Evolutionary conservation across 2,113 vertebrate genomes (phyloP).

Genomic region (Marmota flaviventris): DNA sequence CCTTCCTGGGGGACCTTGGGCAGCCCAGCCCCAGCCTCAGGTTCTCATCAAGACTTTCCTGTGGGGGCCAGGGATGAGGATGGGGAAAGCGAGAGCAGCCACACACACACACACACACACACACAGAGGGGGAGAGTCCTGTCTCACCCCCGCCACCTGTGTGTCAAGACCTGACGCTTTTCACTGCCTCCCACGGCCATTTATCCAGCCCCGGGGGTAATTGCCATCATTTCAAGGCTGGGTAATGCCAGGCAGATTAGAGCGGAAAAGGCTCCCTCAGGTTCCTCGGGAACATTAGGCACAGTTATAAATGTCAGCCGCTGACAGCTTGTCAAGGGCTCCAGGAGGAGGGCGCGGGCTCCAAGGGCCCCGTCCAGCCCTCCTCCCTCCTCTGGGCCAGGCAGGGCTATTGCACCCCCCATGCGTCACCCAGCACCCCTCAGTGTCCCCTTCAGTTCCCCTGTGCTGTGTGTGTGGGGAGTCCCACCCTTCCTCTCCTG

Average conservation of each 20-base stretch:
- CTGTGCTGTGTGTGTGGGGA: neutral
- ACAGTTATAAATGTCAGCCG: constrained; percentile 39
- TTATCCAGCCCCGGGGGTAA: constrained; percentile 6
- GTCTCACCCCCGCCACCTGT: neutral
- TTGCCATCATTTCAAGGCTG: constrained; percentile 62
- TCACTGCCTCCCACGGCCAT: neutral
- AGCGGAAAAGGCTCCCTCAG: constrained; percentile 42
- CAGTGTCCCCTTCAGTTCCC: neutral
- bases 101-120: no score
- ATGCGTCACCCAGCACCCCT: neutral
- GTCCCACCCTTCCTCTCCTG: neutral
- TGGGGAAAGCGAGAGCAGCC: neutral
- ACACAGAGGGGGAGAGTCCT: neutral
- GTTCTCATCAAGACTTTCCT: neutral
- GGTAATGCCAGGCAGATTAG: constrained; percentile 49
- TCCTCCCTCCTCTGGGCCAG: neutral
- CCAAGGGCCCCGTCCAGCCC: neutral
- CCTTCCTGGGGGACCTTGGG: neutral
- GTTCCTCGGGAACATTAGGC: constrained; percentile 10
- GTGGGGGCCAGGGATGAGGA: no score
- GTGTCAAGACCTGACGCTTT: neutral
- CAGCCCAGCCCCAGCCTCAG: neutral
- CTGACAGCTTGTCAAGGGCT: constrained; percentile 1
- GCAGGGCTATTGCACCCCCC: neutral
- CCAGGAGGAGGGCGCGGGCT: neutral